These are phyloP conservation scores for Epinephelus coioides DNA, from an alignment of 2,797 vertebrate species.

Conservation along the genomic window DNA sequence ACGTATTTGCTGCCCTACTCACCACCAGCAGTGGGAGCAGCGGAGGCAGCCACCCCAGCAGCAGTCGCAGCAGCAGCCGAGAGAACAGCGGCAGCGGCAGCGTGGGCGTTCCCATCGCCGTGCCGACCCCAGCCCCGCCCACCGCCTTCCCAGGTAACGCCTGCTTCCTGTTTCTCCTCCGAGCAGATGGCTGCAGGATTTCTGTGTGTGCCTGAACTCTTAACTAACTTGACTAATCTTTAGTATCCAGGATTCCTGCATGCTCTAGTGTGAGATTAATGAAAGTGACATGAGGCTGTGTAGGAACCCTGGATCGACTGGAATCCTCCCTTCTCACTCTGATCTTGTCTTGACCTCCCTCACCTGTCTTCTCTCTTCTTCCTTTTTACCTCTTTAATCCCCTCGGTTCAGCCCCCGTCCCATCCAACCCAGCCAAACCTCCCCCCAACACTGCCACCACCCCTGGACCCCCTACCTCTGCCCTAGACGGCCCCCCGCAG, in stretches of 20 bases:
- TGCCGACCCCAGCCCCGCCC: conserved; percentile 97
- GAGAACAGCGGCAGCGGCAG: conserved; percentile 99
- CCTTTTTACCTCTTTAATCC: conserved; percentile 61
- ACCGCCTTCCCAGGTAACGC: conserved; percentile 94
- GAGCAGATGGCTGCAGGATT: not conserved
- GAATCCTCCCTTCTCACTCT: conserved; percentile 53
- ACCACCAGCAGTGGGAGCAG: conserved; percentile 95
- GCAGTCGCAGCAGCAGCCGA: conserved; percentile 98
- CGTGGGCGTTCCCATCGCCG: conserved; percentile 96
- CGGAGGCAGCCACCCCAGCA: conserved; percentile 97
- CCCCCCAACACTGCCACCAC: conserved; percentile 79
- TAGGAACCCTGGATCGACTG: conserved; percentile 46
- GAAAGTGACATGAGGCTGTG: not conserved
- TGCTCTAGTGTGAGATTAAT: not conserved
- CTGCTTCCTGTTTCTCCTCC: not conserved
- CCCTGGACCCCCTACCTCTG: conserved; percentile 84
- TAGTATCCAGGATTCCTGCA: conserved; percentile 26
- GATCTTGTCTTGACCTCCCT: conserved; percentile 63
- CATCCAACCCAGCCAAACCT: conserved; percentile 84
- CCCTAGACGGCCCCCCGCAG: conserved; percentile 81
- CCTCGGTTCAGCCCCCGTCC: conserved; percentile 88
- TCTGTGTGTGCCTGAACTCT: not conserved
- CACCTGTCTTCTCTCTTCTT: conserved; percentile 56
- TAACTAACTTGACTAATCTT: conserved; percentile 54
- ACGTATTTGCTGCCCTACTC: conserved; percentile 58